Percentiles rank a stretch among this genome's conserved stretches.
phyloP scores from a whole-genome alignment of 2,888 invertebrate genomes.

The Drosophila kambysellisi region DNA sequence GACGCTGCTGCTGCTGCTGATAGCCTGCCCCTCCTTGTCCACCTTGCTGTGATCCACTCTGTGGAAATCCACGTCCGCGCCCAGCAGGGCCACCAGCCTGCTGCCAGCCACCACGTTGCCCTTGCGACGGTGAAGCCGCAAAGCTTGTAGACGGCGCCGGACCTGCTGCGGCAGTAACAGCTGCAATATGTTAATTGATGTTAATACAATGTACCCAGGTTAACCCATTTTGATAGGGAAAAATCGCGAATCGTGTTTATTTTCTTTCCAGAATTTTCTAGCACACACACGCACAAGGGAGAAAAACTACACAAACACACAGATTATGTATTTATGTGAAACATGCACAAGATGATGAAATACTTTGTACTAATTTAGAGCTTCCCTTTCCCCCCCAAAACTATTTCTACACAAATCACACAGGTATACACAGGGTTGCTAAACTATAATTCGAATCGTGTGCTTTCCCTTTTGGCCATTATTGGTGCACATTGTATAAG shows the following conservation, averaged over 20 bases:
- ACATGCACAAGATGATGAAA: not conserved
- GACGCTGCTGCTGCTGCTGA: conserved; percentile 1
- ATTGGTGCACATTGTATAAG: too few relatives aligned
- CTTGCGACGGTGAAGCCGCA: too few relatives aligned
- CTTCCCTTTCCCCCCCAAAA: not conserved
- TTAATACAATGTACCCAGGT: not conserved
- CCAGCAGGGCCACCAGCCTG: not conserved
- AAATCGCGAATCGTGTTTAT: not conserved
- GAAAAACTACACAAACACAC: not conserved
- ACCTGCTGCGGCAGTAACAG: conserved; percentile 6
- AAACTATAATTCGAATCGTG: not conserved
- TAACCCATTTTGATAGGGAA: not conserved
- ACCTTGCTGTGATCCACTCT: conserved; percentile 10
- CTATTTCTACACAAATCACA: not conserved
- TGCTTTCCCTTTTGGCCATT: not conserved
- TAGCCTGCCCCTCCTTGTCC: not conserved
- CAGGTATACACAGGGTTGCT: not conserved
- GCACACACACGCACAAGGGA: not conserved
- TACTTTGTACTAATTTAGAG: not conserved
- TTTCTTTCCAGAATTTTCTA: not conserved
- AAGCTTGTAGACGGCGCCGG: not conserved
- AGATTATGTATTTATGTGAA: not conserved
- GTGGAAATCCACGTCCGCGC: conserved; percentile 2
- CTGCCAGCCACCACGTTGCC: not conserved
- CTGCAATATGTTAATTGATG: conserved; percentile 2